Conservation (phyloP, 1,140 invertebrate genomes). For the Melipona quadrifasciata region DNA sequence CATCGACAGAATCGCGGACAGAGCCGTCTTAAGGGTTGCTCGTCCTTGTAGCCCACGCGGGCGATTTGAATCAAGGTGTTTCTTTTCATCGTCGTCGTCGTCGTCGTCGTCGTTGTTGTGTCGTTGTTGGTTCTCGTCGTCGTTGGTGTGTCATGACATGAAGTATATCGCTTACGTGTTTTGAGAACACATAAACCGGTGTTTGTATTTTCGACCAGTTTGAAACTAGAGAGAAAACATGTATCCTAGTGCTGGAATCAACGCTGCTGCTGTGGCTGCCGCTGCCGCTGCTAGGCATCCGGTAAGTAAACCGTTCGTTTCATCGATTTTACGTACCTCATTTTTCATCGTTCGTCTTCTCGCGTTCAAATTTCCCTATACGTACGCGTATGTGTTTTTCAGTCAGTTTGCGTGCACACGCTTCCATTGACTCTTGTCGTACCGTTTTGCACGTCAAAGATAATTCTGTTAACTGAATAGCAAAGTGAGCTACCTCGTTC, state of each 20-base stretch:
- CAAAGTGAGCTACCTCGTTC: too few relatives aligned
- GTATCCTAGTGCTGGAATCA: slow-evolving; percentile 85
- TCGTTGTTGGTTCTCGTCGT: slow-evolving; percentile 43
- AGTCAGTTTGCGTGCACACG: background rate
- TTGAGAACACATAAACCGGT: slow-evolving; percentile 25
- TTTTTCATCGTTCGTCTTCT: too few relatives aligned
- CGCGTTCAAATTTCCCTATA: too few relatives aligned
- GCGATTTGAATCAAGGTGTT: slow-evolving; percentile 36
- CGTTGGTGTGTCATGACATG: slow-evolving; percentile 47
- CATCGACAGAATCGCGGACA: slow-evolving; percentile 52
- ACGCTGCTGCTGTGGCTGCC: slow-evolving; percentile 84
- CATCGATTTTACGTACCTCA: background rate
- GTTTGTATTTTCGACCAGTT: slow-evolving; percentile 29
- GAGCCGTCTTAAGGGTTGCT: slow-evolving; percentile 52
- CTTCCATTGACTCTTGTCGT: background rate
- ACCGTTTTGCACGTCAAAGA: background rate
- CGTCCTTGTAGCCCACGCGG: slow-evolving; percentile 53
- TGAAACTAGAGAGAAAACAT: slow-evolving; percentile 73
- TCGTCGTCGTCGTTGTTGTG: slow-evolving; percentile 37
- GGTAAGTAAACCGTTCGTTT: slow-evolving; percentile 77
- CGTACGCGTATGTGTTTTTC: too few relatives aligned
- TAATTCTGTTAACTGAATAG: background rate
- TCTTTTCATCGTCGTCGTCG: slow-evolving; percentile 29
- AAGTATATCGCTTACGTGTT: slow-evolving; percentile 26
- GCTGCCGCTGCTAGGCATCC: slow-evolving; percentile 84